phyloP scores from a whole-genome alignment of 2,113 vertebrate genomes.

The Anser brachyrhynchus region DNA sequence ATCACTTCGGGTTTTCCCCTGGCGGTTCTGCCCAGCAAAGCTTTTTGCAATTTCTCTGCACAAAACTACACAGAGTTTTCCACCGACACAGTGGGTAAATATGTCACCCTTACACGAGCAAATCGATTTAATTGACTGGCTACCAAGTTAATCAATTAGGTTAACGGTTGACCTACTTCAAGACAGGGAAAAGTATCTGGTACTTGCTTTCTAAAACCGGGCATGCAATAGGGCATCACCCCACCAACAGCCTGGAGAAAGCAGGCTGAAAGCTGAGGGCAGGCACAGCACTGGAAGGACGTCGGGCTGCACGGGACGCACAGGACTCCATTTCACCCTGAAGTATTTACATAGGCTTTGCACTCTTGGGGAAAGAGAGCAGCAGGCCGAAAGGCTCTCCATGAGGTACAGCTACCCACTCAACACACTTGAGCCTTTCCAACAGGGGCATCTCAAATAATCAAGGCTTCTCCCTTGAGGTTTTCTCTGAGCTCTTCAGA shows the following conservation, averaged over 20 bases:
- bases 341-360: background rate
- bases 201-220: background rate
- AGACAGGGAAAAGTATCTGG: background rate
- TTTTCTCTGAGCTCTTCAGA: background rate
- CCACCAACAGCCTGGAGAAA: background rate
- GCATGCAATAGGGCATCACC: background rate
- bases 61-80: background rate
- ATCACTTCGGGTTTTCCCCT: background rate
- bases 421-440: background rate
- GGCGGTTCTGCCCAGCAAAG: background rate
- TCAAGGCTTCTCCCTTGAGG: background rate
- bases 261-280: background rate
- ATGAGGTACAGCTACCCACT: background rate
- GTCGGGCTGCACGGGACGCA: background rate
- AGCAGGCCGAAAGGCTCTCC: background rate
- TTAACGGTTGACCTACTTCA: conserved; percentile 47
- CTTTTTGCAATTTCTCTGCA: background rate
- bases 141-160: conserved; percentile 29
- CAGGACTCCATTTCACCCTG: background rate
- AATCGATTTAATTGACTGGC: conserved; percentile 26
- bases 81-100: background rate
- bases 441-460: background rate
- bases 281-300: background rate
- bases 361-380: background rate
- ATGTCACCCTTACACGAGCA: background rate